Evolutionary conservation across 2,797 vertebrate species (phyloP).

Genomic region (Yasuhikotakia modesta): DNA sequence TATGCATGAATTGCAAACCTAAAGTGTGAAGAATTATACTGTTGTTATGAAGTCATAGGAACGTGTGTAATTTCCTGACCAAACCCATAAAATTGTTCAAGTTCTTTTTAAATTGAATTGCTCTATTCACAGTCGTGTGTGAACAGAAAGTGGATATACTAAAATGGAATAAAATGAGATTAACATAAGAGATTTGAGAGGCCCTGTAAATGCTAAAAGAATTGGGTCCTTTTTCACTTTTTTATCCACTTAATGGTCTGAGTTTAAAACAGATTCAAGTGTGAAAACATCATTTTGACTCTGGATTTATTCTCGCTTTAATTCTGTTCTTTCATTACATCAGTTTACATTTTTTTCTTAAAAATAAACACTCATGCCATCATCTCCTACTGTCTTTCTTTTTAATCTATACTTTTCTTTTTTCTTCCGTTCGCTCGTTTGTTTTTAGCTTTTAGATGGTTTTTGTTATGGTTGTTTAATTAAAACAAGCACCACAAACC

Average conservation of each 20-base stretch:
- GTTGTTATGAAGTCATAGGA: too few species aligned
- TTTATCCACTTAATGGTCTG: background rate
- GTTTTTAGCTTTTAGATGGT: constrained; percentile 22
- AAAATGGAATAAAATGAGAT: background rate
- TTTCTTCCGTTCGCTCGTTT: constrained; percentile 39
- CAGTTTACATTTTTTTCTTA: background rate
- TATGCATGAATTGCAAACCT: background rate
- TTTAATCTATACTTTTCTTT: constrained; percentile 47
- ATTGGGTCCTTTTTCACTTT: background rate
- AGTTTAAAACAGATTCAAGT: background rate
- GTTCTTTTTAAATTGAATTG: too few species aligned
- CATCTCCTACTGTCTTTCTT: constrained; percentile 30
- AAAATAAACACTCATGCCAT: background rate
- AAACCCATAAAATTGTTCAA: too few species aligned
- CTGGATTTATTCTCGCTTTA: background rate
- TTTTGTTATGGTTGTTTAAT: background rate
- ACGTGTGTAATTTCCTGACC: too few species aligned
- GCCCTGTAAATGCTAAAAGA: too few species aligned
- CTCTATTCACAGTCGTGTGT: background rate
- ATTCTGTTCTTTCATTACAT: constrained; percentile 17
- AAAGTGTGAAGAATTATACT: too few species aligned
- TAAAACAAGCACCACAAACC: background rate
- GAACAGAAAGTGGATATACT: background rate
- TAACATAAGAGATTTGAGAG: too few species aligned
- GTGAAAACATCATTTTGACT: constrained; percentile 22